These are phyloP conservation scores for Mythimna vitellina DNA, from an alignment of 2,888 invertebrate species.

Conservation along the genomic window DNA sequence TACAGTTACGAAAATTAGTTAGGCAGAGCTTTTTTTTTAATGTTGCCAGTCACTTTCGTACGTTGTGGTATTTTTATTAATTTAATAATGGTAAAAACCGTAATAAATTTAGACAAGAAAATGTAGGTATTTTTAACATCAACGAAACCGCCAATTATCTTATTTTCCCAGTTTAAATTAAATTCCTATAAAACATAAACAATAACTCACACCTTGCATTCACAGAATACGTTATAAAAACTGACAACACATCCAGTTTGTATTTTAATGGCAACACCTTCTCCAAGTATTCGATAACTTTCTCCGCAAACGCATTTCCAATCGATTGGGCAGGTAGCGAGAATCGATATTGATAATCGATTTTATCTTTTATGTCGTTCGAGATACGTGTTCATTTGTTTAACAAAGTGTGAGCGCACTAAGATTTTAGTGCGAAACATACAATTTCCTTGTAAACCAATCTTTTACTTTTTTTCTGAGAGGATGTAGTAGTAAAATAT, in stretches of 20 bases:
- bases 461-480: not conserved
- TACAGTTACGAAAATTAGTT: constrained; percentile 33
- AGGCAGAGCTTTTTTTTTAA: not conserved
- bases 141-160: not conserved
- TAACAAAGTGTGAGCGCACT: constrained; percentile 12
- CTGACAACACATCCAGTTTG: constrained; percentile 57
- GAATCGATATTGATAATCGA: constrained; percentile 49
- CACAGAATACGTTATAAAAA: constrained; percentile 62
- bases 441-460: constrained; percentile 18
- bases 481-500: constrained; percentile 32
- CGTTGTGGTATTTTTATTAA: no score
- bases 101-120: not conserved
- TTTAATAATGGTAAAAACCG: no score
- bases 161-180: constrained; percentile 2
- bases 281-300: constrained; percentile 70
- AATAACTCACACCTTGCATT: constrained; percentile 25
- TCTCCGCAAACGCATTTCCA: constrained; percentile 75
- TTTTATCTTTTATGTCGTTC: constrained; percentile 45
- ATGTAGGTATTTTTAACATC: not conserved
- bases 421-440: constrained; percentile 28
- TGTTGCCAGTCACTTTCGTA: constrained; percentile 2
- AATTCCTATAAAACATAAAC: constrained; percentile 21
- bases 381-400: constrained; percentile 40
- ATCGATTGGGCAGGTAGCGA: constrained; percentile 65
- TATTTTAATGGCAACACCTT: constrained; percentile 63